Conservation (phyloP, 2,113 vertebrate genomes). For the Neotragus pygmaeus region DNA sequence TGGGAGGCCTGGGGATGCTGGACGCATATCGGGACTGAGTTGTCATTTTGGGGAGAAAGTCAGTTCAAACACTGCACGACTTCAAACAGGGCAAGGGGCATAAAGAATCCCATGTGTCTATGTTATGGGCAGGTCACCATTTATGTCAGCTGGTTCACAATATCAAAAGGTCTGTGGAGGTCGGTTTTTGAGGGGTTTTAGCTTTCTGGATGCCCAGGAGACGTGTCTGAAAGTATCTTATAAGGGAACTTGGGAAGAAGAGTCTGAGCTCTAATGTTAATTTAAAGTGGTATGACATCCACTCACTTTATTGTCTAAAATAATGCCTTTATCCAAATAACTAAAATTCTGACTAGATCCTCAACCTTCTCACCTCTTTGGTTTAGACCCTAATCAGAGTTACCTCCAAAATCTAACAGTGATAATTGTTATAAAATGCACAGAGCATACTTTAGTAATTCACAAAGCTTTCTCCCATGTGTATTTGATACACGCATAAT, state of each 20-base stretch:
- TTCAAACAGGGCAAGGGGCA: not conserved
- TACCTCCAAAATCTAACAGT: not conserved
- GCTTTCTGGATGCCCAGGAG: not conserved
- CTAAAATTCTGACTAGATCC: not conserved
- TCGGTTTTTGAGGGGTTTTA: not conserved
- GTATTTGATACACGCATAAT: rapidly evolving
- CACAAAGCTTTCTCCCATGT: not conserved
- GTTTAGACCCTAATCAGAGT: not conserved
- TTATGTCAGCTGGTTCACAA: not conserved
- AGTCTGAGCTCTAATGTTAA: not conserved
- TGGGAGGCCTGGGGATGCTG: not conserved
- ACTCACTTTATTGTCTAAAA: not conserved
- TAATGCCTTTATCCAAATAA: not conserved
- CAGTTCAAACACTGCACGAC: not conserved
- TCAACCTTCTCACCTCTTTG: not conserved
- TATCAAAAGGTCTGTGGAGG: not conserved
- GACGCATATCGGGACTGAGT: not conserved
- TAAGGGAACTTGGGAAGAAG: not conserved
- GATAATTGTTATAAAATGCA: not conserved
- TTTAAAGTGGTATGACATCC: not conserved
- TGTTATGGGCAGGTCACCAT: not conserved
- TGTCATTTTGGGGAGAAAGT: not conserved
- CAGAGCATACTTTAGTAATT: not conserved
- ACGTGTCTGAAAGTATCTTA: not conserved
- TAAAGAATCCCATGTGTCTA: conserved; percentile 19